These are phyloP conservation scores for Heteromurus nitidus DNA, from an alignment of 2,888 invertebrate genomes.

Conservation along the genomic window DNA sequence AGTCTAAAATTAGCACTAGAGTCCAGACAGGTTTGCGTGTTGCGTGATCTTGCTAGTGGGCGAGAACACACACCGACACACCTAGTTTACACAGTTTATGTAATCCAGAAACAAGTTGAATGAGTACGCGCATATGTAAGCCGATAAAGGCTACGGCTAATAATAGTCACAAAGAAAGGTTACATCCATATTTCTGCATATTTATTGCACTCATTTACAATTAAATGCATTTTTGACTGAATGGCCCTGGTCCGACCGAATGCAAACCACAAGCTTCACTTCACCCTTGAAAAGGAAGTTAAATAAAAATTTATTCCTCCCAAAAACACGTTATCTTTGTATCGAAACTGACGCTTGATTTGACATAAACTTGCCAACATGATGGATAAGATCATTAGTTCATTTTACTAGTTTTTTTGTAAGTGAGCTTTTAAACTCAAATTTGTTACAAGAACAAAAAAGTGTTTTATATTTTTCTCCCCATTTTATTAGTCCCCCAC, in stretches of 20 bases:
- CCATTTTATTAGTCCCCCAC: not conserved
- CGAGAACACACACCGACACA: no score
- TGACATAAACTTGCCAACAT: slow-evolving; percentile 35
- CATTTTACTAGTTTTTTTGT: not conserved
- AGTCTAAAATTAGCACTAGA: not conserved
- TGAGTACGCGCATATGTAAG: not conserved
- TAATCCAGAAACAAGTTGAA: no score
- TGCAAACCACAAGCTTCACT: not conserved
- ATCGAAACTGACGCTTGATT: slow-evolving; percentile 34
- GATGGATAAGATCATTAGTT: slow-evolving; percentile 33
- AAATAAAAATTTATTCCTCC: not conserved
- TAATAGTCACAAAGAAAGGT: not conserved
- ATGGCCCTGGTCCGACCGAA: not conserved
- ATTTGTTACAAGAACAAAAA: not conserved
- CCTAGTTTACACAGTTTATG: no score
- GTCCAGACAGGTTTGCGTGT: not conserved
- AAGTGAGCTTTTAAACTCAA: not conserved
- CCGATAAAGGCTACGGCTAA: not conserved
- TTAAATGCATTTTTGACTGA: not conserved
- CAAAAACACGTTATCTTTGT: slow-evolving; percentile 26
- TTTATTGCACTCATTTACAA: not conserved
- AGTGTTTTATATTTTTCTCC: no score
- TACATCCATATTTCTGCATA: not conserved
- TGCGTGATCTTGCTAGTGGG: no score
- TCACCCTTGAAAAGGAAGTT: not conserved